Percentiles rank a stretch among this genome's conserved stretches.
phyloP scores from a whole-genome alignment of 2,797 vertebrate genomes.

The Monodelphis domestica region DNA sequence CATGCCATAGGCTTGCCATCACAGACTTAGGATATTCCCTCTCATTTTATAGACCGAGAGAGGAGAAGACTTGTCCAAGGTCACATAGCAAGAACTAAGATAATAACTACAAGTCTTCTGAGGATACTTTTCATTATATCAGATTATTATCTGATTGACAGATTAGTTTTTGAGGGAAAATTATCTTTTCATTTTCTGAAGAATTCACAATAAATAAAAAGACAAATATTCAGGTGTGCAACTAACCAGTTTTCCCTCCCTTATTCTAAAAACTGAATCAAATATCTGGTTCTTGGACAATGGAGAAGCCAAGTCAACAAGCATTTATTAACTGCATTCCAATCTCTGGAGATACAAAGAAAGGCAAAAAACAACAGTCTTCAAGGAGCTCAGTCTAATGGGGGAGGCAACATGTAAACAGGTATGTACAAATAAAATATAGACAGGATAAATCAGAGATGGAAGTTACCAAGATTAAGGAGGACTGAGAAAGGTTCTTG shows the following conservation, averaged over 20 bases:
- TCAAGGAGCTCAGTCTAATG: not conserved
- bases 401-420: not conserved
- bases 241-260: not conserved
- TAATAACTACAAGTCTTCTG: not conserved
- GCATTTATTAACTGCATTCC: not conserved
- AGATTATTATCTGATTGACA: not conserved
- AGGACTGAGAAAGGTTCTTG: too few relatives aligned
- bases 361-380: not conserved
- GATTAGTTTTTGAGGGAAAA: not conserved
- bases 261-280: not conserved
- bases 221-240: not conserved
- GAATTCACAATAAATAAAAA: not conserved
- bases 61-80: not conserved
- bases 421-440: not conserved
- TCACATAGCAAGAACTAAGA: not conserved
- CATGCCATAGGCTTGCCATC: too few relatives aligned
- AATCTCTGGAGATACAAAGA: not conserved
- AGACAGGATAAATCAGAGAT: not conserved
- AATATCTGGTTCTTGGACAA: not conserved
- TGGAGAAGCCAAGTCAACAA: not conserved
- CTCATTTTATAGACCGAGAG: not conserved
- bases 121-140: not conserved
- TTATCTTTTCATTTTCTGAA: not conserved
- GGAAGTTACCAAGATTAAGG: not conserved
- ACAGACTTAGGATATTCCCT: not conserved